A percentile compares a stretch with the other conserved stretches of the same genome.
Conservation (phyloP, 2,888 invertebrate species). For the Scotopteryx bipunctaria region DNA sequence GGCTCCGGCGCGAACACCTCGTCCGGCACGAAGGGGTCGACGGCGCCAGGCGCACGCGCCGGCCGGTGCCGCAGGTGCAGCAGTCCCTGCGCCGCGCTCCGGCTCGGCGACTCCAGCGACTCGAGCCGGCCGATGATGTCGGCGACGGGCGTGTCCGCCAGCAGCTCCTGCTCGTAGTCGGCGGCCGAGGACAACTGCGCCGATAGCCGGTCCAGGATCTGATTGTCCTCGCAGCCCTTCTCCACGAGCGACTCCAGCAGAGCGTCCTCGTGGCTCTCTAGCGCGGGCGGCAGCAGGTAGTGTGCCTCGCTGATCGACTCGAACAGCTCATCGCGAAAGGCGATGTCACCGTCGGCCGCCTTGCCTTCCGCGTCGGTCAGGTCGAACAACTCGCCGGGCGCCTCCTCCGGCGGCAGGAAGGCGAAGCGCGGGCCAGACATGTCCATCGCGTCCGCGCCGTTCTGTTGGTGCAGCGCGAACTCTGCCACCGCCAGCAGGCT, state of each 20-base stretch:
- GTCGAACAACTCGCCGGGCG: constrained; percentile 72
- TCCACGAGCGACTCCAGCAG: constrained; percentile 84
- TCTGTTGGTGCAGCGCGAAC: constrained; percentile 85
- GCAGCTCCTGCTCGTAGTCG: constrained; percentile 75
- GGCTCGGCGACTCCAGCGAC: constrained; percentile 80
- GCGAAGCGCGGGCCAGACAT: constrained; percentile 48
- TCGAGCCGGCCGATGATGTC: constrained; percentile 86
- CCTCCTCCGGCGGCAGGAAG: constrained; percentile 67
- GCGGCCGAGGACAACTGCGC: constrained; percentile 67
- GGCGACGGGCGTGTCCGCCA: constrained; percentile 74
- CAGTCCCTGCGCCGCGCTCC: constrained; percentile 72
- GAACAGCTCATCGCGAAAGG: constrained; percentile 71
- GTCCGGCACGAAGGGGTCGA: constrained; percentile 68
- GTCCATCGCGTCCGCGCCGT: constrained; percentile 62
- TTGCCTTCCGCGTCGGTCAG: constrained; percentile 63
- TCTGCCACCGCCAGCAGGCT: constrained; percentile 86
- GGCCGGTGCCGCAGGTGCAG: constrained; percentile 71
- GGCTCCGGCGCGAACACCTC: constrained; percentile 54
- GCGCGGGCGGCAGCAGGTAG: constrained; percentile 64
- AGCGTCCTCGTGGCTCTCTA: constrained; percentile 79
- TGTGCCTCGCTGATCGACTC: constrained; percentile 78
- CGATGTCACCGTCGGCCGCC: constrained; percentile 60
- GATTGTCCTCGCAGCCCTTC: constrained; percentile 85
- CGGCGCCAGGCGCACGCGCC: constrained; percentile 52
- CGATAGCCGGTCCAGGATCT: constrained; percentile 71